phyloP scores from a whole-genome alignment of 1,140 invertebrate species.

The Brachionus paranguensis region DNA sequence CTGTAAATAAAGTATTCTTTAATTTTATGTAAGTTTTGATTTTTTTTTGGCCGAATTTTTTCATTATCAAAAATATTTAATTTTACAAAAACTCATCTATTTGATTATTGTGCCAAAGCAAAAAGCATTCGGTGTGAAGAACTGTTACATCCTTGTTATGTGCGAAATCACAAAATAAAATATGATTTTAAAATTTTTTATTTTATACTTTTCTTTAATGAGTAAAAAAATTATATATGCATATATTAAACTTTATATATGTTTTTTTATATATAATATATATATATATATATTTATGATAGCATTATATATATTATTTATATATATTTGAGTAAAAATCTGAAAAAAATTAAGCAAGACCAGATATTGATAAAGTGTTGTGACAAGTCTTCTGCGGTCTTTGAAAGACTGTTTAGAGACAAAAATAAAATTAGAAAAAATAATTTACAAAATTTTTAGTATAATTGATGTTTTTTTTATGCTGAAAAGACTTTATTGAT shows the following conservation, averaged over 20 bases:
- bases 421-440: not conserved
- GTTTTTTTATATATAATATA: constrained; percentile 25
- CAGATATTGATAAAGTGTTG: not conserved
- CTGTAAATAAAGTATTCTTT: no score
- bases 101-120: not conserved
- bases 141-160: constrained; percentile 39
- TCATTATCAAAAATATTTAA: no score
- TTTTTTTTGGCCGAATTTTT: no score
- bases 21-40: no score
- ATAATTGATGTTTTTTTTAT: not conserved
- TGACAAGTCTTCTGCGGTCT: not conserved
- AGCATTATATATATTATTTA: not conserved
- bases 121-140: not conserved
- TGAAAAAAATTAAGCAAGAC: not conserved
- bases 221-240: constrained; percentile 11
- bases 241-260: constrained; percentile 25
- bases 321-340: not conserved
- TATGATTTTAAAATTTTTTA: constrained; percentile 12
- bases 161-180: constrained; percentile 18
- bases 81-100: no score
- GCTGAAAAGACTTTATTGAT: not conserved
- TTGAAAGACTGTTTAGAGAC: not conserved
- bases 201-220: constrained; percentile 25
- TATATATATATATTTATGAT: not conserved
- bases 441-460: not conserved